Conservation (phyloP, 2,113 vertebrate genomes). For the Barnardius zonarius region DNA sequence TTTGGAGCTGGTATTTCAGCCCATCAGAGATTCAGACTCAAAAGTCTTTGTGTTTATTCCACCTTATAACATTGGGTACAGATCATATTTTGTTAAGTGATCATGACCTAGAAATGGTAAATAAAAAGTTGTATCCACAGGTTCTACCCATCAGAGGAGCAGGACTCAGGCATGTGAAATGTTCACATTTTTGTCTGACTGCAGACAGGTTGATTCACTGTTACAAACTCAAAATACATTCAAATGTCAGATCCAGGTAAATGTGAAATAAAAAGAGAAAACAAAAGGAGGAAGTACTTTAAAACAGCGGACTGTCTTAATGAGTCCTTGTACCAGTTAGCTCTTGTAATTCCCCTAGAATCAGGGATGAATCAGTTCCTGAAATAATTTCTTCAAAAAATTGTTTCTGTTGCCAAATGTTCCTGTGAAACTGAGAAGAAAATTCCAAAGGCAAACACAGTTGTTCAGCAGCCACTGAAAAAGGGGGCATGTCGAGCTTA, state of each 20-base stretch:
- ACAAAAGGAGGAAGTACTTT: background rate
- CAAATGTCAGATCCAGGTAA: background rate
- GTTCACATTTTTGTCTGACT: background rate
- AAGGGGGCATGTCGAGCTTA: background rate
- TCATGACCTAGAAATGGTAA: slow-evolving; percentile 50
- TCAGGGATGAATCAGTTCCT: slow-evolving; percentile 46
- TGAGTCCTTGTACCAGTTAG: background rate
- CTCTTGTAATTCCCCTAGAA: background rate
- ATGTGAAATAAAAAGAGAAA: slow-evolving; percentile 7
- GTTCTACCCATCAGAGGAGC: slow-evolving; percentile 36
- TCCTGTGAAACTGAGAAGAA: slow-evolving; percentile 19
- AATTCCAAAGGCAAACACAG: slow-evolving; percentile 25
- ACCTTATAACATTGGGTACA: background rate
- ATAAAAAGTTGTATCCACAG: slow-evolving; percentile 32
- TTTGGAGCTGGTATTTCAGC: background rate
- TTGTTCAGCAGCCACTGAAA: background rate
- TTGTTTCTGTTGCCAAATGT: slow-evolving; percentile 9
- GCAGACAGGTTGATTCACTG: background rate
- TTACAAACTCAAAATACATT: slow-evolving; percentile 4
- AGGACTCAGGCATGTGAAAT: slow-evolving; percentile 5
- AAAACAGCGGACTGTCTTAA: background rate
- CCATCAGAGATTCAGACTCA: background rate
- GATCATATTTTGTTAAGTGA: slow-evolving; percentile 44
- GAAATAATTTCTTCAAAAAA: slow-evolving; percentile 27
- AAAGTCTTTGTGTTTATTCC: slow-evolving; percentile 9